Evolutionary conservation across 1,140 invertebrate genomes (phyloP).

Genomic region (Acromyrmex echinatior): DNA sequence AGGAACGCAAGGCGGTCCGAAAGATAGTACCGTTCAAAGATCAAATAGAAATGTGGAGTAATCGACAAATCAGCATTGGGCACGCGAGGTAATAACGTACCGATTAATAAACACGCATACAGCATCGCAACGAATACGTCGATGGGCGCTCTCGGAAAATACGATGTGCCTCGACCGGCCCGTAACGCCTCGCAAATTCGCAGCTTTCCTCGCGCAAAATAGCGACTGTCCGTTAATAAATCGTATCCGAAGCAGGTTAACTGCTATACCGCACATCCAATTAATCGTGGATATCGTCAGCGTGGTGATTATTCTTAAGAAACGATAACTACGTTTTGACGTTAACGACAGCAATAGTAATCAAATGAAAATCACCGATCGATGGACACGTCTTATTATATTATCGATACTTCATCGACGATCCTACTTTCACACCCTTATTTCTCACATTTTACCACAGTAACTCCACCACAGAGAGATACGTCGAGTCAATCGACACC

Average conservation of each 20-base stretch:
- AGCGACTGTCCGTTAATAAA: constrained; percentile 48
- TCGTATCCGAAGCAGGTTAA: constrained; percentile 50
- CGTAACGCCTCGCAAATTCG: constrained; percentile 49
- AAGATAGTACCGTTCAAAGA: constrained; percentile 25
- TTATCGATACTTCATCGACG: constrained; percentile 60
- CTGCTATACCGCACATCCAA: constrained; percentile 61
- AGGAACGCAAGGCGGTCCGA: constrained; percentile 4
- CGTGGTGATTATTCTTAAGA: constrained; percentile 55
- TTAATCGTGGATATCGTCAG: constrained; percentile 64
- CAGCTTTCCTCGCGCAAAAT: constrained; percentile 1
- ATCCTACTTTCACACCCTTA: constrained; percentile 2
- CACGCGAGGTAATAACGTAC: constrained; percentile 31
- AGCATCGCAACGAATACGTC: constrained; percentile 61
- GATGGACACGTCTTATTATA: constrained; percentile 61
- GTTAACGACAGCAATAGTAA: constrained; percentile 47
- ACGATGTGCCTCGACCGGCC: constrained; percentile 44
- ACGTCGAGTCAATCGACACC: constrained; percentile 63
- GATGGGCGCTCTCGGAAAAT: constrained; percentile 51
- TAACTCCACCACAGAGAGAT: constrained; percentile 38
- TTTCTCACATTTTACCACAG: not conserved
- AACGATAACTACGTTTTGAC: constrained; percentile 65
- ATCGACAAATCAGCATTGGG: constrained; percentile 44
- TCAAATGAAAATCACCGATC: constrained; percentile 55
- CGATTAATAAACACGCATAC: constrained; percentile 22
- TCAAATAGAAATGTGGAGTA: not conserved